Evolutionary conservation across 2,113 vertebrate genomes (phyloP).

Genomic region (Plotosus lineatus): DNA sequence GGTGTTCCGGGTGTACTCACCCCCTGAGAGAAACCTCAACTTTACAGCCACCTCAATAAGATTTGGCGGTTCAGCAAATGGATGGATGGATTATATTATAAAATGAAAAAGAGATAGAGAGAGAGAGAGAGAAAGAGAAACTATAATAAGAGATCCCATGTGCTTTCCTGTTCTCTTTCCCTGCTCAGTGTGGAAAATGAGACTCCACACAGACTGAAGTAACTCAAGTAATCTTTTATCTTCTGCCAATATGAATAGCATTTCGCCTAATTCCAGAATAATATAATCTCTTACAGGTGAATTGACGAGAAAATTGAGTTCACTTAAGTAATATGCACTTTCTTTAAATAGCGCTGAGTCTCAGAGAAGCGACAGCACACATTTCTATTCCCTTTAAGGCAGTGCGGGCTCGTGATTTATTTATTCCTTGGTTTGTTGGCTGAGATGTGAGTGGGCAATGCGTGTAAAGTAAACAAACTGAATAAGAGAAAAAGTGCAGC

Average conservation of each 20-base stretch:
- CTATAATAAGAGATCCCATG: neutral
- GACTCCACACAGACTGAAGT: neutral
- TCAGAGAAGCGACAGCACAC: slow-evolving; percentile 16
- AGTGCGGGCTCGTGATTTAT: slow-evolving; percentile 45
- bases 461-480: slow-evolving; percentile 57
- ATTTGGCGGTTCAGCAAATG: no score
- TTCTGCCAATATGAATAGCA: neutral
- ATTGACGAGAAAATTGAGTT: neutral
- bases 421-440: slow-evolving; percentile 46
- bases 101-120: no score
- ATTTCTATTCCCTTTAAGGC: slow-evolving; percentile 24
- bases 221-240: neutral
- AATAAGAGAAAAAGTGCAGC: slow-evolving; percentile 34
- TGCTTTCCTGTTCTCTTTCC: neutral
- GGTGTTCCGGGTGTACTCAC: no score
- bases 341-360: slow-evolving; percentile 25
- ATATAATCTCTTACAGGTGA: neutral
- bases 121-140: neutral
- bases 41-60: no score
- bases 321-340: slow-evolving; percentile 25
- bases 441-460: slow-evolving; percentile 41
- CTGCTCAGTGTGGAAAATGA: neutral
- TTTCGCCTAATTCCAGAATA: neutral
- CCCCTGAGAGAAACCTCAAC: no score
- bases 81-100: no score